Conservation (phyloP, 2,888 invertebrate species). For the Acrobasis consociella region DNA sequence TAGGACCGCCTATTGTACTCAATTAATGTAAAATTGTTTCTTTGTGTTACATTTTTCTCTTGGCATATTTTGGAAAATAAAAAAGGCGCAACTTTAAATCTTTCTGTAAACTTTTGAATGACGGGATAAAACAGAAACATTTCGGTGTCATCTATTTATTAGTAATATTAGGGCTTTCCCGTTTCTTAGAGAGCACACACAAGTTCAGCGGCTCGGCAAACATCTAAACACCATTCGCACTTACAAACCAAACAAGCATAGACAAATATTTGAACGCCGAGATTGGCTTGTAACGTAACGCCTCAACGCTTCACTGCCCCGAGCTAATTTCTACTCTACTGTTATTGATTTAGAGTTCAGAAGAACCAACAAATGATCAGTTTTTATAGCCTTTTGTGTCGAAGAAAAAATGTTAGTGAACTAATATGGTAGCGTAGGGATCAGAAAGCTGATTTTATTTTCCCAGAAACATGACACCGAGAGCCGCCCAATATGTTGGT, state of each 20-base stretch:
- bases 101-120: neutral
- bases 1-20: neutral
- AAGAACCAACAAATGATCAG: constrained; percentile 35
- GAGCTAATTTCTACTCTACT: constrained; percentile 58
- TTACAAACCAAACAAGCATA: constrained; percentile 78
- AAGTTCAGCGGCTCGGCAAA: constrained; percentile 76
- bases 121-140: neutral
- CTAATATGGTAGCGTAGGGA: constrained; percentile 70
- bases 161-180: constrained; percentile 61
- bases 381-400: constrained; percentile 46
- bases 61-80: neutral
- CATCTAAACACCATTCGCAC: constrained; percentile 81
- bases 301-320: constrained; percentile 44
- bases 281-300: constrained; percentile 66
- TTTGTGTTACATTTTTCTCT: neutral
- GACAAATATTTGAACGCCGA: constrained; percentile 76
- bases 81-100: too few relatives aligned
- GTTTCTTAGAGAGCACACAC: constrained; percentile 59
- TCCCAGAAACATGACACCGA: constrained; percentile 62
- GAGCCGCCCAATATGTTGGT: constrained; percentile 41
- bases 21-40: neutral
- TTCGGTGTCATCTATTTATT: constrained; percentile 69
- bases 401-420: constrained; percentile 59
- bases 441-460: constrained; percentile 68
- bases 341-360: constrained; percentile 46